Evolutionary conservation across 2,797 vertebrate genomes (phyloP).

Genomic region (Melanitta fusca): DNA sequence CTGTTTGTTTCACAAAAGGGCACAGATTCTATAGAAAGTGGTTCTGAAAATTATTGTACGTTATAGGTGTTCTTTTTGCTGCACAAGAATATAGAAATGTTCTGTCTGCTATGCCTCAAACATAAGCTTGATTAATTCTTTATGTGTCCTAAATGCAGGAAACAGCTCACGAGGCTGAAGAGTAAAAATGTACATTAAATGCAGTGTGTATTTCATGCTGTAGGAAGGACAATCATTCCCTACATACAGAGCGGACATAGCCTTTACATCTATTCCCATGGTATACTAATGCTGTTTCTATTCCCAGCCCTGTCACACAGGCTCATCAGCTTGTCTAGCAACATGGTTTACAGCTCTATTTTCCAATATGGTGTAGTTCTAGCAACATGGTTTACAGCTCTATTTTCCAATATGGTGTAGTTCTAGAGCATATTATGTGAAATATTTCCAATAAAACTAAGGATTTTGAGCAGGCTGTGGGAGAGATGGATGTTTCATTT

Average conservation of each 20-base stretch:
- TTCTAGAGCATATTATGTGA: neutral
- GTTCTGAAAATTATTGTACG: neutral
- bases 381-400: neutral
- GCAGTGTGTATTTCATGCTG: fast-evolving
- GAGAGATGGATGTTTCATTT: neutral
- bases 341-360: neutral
- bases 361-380: neutral
- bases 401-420: neutral
- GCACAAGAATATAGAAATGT: neutral
- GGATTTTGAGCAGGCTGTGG: constrained; percentile 13
- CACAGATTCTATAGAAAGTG: neutral
- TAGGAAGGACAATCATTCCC: neutral
- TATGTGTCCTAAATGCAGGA: neutral
- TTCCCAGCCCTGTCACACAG: neutral
- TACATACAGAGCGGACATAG: neutral
- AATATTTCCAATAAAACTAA: neutral
- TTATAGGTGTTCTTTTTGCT: neutral
- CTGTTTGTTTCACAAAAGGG: neutral
- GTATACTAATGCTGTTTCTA: neutral
- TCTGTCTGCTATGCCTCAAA: neutral
- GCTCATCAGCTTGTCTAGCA: neutral
- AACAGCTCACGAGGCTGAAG: neutral
- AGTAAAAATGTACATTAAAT: neutral
- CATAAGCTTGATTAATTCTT: neutral
- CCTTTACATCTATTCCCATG: neutral